Base-by-base conservation (phyloP, 2,888 invertebrate species). In the Andrena bicolor region DNA sequence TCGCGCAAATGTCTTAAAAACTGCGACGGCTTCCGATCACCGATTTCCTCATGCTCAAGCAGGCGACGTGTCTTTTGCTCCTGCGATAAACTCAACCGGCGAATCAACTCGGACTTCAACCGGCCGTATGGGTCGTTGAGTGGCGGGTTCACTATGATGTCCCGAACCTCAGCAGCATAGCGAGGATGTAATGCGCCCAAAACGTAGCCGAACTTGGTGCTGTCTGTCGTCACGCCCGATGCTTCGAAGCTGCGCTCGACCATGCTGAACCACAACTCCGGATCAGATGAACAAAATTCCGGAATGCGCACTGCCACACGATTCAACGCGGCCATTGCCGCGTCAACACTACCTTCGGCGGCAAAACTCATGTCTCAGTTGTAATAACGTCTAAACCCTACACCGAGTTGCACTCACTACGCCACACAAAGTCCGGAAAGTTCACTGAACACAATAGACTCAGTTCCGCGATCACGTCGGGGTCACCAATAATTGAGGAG, bases 1-100 rank as follows among this genome's bases (percentile, higher is more conserved):
- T 28, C 26, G 1, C 60, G 71, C 6, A 70, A n/a, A 1, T n/a
- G 49, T 2, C n/a, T 16, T 6, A 49, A n/a, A 49, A 49, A 49
- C n/a, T 49, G 16, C 23, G 28, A 41, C 20, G 63, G 63, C 13
- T 71, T 71, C 1, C 71, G 13, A 2, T 71, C 71, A 0, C 71
- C 71, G 7, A 71, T 71, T 16, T 49, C 71, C n/a, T 64, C 72
- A 5, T 32, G 63, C 1, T 72, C 72, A 0, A 72, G 30, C 2
- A 72, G 35, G 1, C 53, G 16, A 0, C 53, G 16, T 6, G 35
- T 13, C 23, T 72, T 72, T 6, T 72, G 72, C 1, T 63, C 63
- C 8, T 63, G 71, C 2, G 51, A 61, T 0, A 23, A 1, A 0
- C 61, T 63, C 1, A 72, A 3, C 1, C 63, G 51, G 1, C 58